Evolutionary conservation across 2,113 vertebrate species (phyloP).

Genomic region (Falco punctatus): DNA sequence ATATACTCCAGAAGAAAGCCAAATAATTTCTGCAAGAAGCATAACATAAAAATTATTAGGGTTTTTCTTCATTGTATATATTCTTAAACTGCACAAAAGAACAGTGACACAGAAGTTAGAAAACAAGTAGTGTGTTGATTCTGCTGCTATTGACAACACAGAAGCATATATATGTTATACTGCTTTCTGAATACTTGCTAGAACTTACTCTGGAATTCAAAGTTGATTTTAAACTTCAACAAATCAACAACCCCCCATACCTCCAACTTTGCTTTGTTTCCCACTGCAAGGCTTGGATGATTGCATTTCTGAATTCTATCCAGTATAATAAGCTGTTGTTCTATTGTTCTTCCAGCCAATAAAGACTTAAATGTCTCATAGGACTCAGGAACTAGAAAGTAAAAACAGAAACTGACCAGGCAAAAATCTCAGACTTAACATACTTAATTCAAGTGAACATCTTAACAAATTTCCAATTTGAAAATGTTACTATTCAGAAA

Average conservation of each 20-base stretch:
- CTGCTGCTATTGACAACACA: not conserved
- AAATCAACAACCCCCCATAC: constrained; percentile 51
- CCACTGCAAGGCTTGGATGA: constrained; percentile 89
- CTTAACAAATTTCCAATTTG: not conserved
- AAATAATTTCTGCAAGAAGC: constrained; percentile 85
- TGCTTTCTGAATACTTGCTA: not conserved
- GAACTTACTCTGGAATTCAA: not conserved
- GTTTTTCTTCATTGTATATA: not conserved
- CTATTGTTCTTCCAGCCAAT: constrained; percentile 77
- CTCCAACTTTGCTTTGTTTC: constrained; percentile 91
- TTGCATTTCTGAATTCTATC: constrained; percentile 89
- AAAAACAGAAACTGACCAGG: not conserved
- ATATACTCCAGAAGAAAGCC: constrained; percentile 91
- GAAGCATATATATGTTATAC: not conserved
- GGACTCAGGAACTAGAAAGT: constrained; percentile 82
- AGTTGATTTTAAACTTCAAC: not conserved
- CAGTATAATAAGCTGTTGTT: constrained; percentile 87
- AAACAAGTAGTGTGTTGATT: not conserved
- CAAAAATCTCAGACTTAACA: not conserved
- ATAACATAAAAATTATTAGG: not conserved
- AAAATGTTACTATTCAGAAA: not conserved
- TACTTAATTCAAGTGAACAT: not conserved
- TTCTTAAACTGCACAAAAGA: not conserved
- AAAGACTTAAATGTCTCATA: constrained; percentile 78
- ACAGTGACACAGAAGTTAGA: not conserved